Base-by-base conservation (phyloP, 2,113 vertebrate genomes). In the Rostratula benghalensis region DNA sequence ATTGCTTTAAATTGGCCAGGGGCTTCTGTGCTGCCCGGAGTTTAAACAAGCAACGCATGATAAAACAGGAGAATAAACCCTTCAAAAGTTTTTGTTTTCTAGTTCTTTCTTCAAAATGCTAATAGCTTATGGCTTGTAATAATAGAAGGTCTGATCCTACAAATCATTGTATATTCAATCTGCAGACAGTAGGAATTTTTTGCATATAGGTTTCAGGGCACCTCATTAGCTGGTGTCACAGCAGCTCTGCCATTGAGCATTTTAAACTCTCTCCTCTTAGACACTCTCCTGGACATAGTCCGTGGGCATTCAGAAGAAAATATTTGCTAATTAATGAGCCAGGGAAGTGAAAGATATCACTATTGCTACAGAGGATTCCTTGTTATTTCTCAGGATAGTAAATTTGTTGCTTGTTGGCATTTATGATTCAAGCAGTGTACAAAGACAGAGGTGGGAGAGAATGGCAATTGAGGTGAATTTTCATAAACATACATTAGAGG, bases 391-490 rank as follows among this genome's bases (percentile, higher is more conserved):
- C 63, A 46, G 28, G n/a, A 24, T 28, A 87, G 45, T 63, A 1
- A 17, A 86, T 88, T 90, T 88, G 31, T 78, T 80, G 30, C 45
- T 92, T 63, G 14, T 13, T 31, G 43, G 7, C 10, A 50, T 83
- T 93, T 89, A n/a, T 37, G 35, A 77, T 80, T 86, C 39, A 48
- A 90, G 53, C 5, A 33, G 18, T 0, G 0, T 53, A 31, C 21
- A 78, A 28, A 83, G 27, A 67, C 69, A 78, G 33, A 77, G 31
- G 25, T 69, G 11, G 25, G 69, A 77, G 27, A 90, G 41, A 89
- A 75, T 56, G 14, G 16, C 13, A 86, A 75, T 56, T 37, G 54
- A 85, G n/a, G 48, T 87, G 39, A 70, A 78, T 82, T 93, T 89
- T 81, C 22, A 59, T 54, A 90, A 74, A 10, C 4, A 11, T 63